Evolutionary conservation across 2,797 vertebrate species (phyloP), one percentile per base, ranked within the genome.

Genomic region (Lemur catta): DNA sequence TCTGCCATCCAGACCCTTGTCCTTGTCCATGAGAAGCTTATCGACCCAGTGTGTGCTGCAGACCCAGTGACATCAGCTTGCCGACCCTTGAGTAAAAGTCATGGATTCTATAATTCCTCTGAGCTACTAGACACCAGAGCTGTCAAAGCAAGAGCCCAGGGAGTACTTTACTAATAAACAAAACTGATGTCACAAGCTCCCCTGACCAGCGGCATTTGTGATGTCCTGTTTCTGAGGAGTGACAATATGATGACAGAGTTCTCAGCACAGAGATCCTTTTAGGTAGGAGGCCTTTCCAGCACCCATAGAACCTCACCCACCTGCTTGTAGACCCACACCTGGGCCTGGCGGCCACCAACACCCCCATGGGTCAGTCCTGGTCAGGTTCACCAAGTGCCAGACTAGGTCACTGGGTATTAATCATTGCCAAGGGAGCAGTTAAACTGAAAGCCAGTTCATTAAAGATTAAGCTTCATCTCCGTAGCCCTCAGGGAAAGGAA

Each of bases 391-490:
- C 72, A 72, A 65, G 71, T 87, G 93, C 75, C 93, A 95, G 93
- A 80, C 79, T 71, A 89, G 94, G 95, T 97, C 95, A 96, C 89
- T 13, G 20, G 43, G 61, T 88, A 97, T 97, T 97, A 98, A 98
- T 98, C 86, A 98, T 97, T 98, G 95, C 91, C 96, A 93, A 94
- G 85, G 17, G 71, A 65, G 6, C 79, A 92, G 97, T 97, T 97
- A 98, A 98, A 97, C 86, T 97, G 92, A 96, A 97, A 97, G 65
- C 95, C 67, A 38, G 65, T 92, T 96, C 95, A 97, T 97, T 98
- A 98, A 97, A 93, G 81, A 98, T 98, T 98, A 98, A 98, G 87
- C 97, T 96, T 96, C 96, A 76, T 89, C 96, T 96, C 89, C 18
- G 17, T 9, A 69, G 91, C 95, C 94, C 95, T 96, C 35, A 2